A percentile compares a stretch with the other conserved stretches of the same genome.
These are phyloP conservation scores for Muschampia plurimacula DNA, from an alignment of 2,888 invertebrate genomes.

Conservation along the genomic window DNA sequence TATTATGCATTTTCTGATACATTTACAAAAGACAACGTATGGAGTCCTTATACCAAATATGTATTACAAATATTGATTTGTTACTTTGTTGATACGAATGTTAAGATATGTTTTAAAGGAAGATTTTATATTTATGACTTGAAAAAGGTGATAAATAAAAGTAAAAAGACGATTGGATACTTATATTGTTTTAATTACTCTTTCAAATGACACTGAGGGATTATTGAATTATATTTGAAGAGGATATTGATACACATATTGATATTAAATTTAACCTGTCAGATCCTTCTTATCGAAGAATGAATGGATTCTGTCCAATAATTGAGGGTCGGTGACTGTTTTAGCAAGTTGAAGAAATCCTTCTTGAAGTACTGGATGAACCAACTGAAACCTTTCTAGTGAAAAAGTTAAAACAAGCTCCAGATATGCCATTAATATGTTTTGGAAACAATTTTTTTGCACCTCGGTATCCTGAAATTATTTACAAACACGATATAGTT, in stretches of 20 bases:
- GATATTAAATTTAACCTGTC: conserved; percentile 61
- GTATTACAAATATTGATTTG: conserved; percentile 56
- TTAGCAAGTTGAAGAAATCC: conserved; percentile 78
- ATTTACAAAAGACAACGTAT: conserved; percentile 72
- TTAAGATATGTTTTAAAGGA: conserved; percentile 53
- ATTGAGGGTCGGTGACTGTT: conserved; percentile 77
- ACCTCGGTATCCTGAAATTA: conserved; percentile 92
- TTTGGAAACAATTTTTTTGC: conserved; percentile 93
- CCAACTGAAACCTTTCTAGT: conserved; percentile 84
- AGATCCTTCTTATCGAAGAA: conserved; percentile 83
- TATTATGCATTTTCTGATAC: conserved; percentile 59
- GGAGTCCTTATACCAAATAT: conserved; percentile 76
- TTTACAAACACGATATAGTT: not conserved
- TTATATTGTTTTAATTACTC: conserved; percentile 14
- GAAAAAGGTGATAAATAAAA: conserved; percentile 54
- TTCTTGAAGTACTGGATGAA: conserved; percentile 73
- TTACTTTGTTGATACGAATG: conserved; percentile 68
- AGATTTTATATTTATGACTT: conserved; percentile 51
- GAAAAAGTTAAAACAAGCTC: conserved; percentile 90
- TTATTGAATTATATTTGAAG: conserved; percentile 20
- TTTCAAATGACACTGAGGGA: conserved; percentile 16
- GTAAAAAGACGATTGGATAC: conserved; percentile 25
- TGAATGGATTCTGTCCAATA: conserved; percentile 81
- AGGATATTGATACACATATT: conserved; percentile 59
- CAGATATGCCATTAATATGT: conserved; percentile 93